Percentiles rank a stretch among this genome's conserved stretches.
phyloP scores from a whole-genome alignment of 2,888 invertebrate species.

The Pandemis heparana region DNA sequence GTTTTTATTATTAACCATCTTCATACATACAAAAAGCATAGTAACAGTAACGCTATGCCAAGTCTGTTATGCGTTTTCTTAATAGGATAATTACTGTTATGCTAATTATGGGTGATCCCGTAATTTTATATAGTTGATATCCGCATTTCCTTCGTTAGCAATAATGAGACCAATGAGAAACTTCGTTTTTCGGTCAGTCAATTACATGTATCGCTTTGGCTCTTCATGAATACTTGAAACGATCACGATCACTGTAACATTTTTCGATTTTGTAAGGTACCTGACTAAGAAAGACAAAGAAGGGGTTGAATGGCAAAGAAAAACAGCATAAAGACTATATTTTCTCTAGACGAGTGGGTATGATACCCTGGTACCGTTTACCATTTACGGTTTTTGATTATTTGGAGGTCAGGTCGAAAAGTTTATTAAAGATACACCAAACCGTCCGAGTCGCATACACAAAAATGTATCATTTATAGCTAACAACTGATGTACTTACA shows the following conservation, averaged over 20 bases:
- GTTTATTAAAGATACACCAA: constrained; percentile 12
- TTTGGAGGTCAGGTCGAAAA: background rate
- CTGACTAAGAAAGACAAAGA: background rate
- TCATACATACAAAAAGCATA: too few species aligned
- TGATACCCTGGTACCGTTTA: too few species aligned
- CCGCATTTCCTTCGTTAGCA: constrained; percentile 51
- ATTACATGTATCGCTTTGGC: constrained; percentile 51
- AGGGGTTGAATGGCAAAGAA: background rate
- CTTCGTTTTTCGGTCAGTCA: constrained; percentile 59
- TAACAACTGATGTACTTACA: background rate
- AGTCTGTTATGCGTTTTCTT: constrained; percentile 5
- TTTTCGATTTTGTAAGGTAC: background rate
- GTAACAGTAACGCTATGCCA: too few species aligned
- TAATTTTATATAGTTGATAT: constrained; percentile 42
- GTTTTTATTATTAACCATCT: too few species aligned
- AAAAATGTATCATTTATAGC: background rate
- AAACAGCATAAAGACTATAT: background rate
- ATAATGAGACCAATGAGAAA: constrained; percentile 55
- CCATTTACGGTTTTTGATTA: background rate
- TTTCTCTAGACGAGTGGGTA: background rate
- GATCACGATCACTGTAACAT: background rate
- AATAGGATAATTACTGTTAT: too few species aligned
- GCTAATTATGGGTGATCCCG: background rate
- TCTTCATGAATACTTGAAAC: constrained; percentile 1
- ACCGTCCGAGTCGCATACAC: constrained; percentile 25